These are phyloP conservation scores for Xenops minutus DNA, from an alignment of 2,797 vertebrate genomes.

Conservation along the genomic window DNA sequence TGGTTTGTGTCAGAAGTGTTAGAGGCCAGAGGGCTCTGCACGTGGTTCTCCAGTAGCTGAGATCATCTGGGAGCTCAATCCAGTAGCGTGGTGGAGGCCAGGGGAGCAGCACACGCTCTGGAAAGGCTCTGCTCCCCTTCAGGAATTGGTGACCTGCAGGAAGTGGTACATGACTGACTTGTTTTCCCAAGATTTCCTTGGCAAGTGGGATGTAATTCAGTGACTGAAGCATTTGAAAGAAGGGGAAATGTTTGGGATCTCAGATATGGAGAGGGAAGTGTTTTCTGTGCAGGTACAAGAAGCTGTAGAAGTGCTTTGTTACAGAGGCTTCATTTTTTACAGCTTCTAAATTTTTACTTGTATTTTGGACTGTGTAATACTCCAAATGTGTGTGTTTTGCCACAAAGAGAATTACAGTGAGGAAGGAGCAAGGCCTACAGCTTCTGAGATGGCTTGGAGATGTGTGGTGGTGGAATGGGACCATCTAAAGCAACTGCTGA, in stretches of 20 bases:
- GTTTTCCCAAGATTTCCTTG: slow-evolving; percentile 7
- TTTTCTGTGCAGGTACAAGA: background rate
- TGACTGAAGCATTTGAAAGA: background rate
- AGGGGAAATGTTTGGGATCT: background rate
- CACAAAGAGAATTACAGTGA: background rate
- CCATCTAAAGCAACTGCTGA: background rate
- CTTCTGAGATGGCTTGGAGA: background rate
- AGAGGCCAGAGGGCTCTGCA: background rate
- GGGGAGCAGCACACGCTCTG: background rate
- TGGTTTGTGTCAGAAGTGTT: background rate
- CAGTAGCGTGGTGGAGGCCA: background rate
- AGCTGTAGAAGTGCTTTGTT: background rate
- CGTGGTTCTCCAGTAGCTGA: slow-evolving; percentile 11
- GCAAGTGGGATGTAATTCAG: background rate
- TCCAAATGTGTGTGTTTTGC: background rate
- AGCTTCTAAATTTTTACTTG: background rate
- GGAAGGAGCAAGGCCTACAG: background rate
- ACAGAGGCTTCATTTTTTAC: background rate
- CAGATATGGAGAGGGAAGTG: background rate
- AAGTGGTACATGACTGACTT: background rate
- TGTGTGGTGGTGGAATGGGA: background rate
- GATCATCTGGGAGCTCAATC: background rate
- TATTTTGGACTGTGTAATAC: background rate
- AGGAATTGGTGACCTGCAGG: background rate
- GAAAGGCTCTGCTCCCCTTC: background rate